A percentile compares a stretch with the other conserved stretches of the same genome.
Conservation (phyloP, 2,888 invertebrate species). For the Diarsia brunnea region DNA sequence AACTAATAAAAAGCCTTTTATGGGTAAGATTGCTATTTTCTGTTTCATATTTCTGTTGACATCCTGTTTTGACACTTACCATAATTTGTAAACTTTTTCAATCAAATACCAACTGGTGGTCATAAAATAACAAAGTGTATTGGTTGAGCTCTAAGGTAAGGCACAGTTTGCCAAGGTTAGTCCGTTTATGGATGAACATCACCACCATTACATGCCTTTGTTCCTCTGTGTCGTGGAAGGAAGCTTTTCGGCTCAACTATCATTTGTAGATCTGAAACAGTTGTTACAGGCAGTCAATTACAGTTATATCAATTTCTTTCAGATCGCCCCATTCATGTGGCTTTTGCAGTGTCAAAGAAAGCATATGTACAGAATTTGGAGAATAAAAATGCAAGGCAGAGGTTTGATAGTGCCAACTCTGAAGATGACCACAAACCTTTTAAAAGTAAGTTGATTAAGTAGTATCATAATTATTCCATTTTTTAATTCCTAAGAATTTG, state of each 20-base stretch:
- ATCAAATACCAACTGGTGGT: too few relatives aligned
- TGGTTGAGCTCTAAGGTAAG: too few relatives aligned
- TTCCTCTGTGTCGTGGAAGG: too few relatives aligned
- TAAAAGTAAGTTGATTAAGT: conserved; percentile 49
- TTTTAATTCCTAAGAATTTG: too few relatives aligned
- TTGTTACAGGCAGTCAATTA: background rate
- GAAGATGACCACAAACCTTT: conserved; percentile 63
- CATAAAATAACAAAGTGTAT: too few relatives aligned
- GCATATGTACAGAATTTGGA: conserved; percentile 88
- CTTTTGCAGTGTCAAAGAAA: conserved; percentile 96
- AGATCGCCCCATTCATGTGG: conserved; percentile 93
- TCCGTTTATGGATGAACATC: too few relatives aligned
- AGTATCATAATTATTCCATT: too few relatives aligned
- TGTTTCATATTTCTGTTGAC: background rate
- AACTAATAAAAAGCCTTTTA: conserved; percentile 92
- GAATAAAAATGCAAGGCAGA: conserved; percentile 64
- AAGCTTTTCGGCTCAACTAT: too few relatives aligned
- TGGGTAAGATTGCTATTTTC: conserved; percentile 81
- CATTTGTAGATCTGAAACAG: too few relatives aligned
- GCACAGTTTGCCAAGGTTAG: too few relatives aligned
- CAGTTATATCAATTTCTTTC: conserved; percentile 54
- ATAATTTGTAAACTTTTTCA: background rate
- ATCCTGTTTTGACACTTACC: background rate
- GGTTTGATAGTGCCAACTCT: conserved; percentile 58
- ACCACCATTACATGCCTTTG: too few relatives aligned